Percentiles rank a stretch among this genome's conserved stretches.
Conservation (phyloP, 2,797 vertebrate genomes). For the Myotis planiceps region DNA sequence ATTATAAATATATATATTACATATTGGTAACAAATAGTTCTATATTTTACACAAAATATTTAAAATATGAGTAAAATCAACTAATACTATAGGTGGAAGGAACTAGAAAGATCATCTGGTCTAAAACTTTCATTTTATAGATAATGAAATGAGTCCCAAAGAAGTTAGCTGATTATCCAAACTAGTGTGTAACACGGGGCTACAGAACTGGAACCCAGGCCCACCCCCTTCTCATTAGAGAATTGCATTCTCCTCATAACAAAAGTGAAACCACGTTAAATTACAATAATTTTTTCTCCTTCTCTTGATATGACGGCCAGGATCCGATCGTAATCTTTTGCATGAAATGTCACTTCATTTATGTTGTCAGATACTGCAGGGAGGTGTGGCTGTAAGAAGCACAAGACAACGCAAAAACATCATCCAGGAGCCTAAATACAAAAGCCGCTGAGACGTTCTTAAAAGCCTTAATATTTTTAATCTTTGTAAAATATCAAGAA, state of each 20-base stretch:
- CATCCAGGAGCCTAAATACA: neutral
- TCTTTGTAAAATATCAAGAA: neutral
- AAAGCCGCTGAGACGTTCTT: neutral
- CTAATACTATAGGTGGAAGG: neutral
- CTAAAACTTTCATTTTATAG: neutral
- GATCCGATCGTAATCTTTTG: slow-evolving; percentile 90
- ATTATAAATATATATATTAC: neutral
- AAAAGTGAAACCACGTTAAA: slow-evolving; percentile 12
- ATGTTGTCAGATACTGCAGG: slow-evolving; percentile 92
- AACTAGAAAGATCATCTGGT: neutral
- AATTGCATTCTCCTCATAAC: neutral
- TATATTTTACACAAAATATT: neutral
- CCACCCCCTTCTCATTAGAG: neutral
- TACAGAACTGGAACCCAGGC: neutral
- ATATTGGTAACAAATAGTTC: neutral
- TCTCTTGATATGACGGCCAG: slow-evolving; percentile 90
- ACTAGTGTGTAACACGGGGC: neutral
- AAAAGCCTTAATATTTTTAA: neutral
- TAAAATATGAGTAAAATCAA: neutral
- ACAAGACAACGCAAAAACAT: slow-evolving; percentile 7
- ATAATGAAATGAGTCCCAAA: neutral
- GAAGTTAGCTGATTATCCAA: neutral
- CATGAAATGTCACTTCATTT: slow-evolving; percentile 90
- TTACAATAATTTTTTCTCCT: slow-evolving; percentile 91
- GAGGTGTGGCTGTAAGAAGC: slow-evolving; percentile 88